These are phyloP conservation scores for Pelosia muscerda DNA, from an alignment of 2,888 invertebrate genomes.

Conservation along the genomic window DNA sequence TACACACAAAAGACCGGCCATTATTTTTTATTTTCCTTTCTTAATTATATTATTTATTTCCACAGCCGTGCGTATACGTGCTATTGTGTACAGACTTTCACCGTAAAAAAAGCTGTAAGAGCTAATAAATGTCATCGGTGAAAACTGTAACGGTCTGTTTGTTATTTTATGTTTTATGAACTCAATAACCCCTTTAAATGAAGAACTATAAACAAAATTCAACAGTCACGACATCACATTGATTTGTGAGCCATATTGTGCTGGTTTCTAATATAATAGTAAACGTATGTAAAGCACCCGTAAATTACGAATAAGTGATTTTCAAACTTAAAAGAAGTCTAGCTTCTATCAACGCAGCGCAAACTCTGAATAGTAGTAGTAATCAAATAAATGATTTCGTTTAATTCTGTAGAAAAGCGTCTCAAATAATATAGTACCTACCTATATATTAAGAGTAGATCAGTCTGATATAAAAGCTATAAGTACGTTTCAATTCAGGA, in stretches of 20 bases:
- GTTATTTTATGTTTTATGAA: constrained; percentile 4
- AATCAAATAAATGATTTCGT: not conserved
- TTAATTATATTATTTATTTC: no score
- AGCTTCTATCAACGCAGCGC: not conserved
- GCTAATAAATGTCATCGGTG: constrained; percentile 19
- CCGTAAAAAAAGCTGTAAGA: constrained; percentile 15
- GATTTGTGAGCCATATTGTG: constrained; percentile 10
- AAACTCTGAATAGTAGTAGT: not conserved
- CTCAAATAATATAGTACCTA: not conserved
- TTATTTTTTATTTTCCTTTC: no score
- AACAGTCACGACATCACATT: constrained; percentile 15
- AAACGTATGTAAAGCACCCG: constrained; percentile 6
- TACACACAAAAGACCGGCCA: no score
- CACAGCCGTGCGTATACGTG: no score
- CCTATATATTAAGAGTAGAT: not conserved
- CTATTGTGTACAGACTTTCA: constrained; percentile 12
- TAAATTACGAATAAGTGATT: constrained; percentile 11
- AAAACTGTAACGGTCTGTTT: constrained; percentile 10
- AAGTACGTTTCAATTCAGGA: constrained; percentile 4
- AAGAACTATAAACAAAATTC: not conserved
- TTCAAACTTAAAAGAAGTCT: not conserved
- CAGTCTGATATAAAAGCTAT: constrained; percentile 11
- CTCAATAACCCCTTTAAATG: constrained; percentile 3
- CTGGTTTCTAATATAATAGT: constrained; percentile 6
- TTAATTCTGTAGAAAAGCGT: not conserved